Evolutionary conservation across 1,140 invertebrate species (phyloP).

Genomic region (Armadillidium nasatum): DNA sequence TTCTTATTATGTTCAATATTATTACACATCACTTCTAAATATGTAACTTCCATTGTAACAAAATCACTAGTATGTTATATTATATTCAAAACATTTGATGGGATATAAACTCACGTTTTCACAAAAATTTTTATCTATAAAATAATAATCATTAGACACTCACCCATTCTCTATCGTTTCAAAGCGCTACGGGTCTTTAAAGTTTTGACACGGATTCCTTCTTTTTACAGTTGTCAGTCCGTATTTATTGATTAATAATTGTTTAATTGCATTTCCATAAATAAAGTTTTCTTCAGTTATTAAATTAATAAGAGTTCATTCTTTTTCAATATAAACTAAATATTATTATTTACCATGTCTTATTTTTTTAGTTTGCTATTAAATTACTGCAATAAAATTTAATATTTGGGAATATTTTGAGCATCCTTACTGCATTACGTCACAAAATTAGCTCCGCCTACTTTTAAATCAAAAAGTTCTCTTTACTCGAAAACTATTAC

Average conservation of each 20-base stretch:
- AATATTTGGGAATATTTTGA: background rate
- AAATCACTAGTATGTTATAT: conserved; percentile 38
- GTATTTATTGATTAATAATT: conserved; percentile 3
- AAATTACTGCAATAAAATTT: background rate
- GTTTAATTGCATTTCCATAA: background rate
- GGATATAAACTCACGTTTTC: conserved; percentile 41
- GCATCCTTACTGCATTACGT: background rate
- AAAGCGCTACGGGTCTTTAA: conserved; percentile 38
- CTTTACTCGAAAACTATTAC: conserved; percentile 3
- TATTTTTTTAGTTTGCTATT: background rate
- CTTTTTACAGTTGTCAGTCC: conserved; percentile 8
- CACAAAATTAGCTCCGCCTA: background rate
- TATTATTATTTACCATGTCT: background rate
- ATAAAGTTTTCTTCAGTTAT: background rate
- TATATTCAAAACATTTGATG: conserved; percentile 32
- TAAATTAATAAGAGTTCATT: background rate
- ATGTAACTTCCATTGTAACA: background rate
- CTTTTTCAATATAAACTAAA: background rate
- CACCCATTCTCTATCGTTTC: conserved; percentile 44
- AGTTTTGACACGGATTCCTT: conserved; percentile 12
- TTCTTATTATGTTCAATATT: background rate
- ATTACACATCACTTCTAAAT: background rate
- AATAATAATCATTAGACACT: conserved; percentile 45
- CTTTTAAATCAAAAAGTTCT: conserved; percentile 1
- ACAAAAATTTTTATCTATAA: conserved; percentile 44